Base-by-base conservation (phyloP, 2,797 vertebrate genomes). In the Lithobates sylvaticus region DNA sequence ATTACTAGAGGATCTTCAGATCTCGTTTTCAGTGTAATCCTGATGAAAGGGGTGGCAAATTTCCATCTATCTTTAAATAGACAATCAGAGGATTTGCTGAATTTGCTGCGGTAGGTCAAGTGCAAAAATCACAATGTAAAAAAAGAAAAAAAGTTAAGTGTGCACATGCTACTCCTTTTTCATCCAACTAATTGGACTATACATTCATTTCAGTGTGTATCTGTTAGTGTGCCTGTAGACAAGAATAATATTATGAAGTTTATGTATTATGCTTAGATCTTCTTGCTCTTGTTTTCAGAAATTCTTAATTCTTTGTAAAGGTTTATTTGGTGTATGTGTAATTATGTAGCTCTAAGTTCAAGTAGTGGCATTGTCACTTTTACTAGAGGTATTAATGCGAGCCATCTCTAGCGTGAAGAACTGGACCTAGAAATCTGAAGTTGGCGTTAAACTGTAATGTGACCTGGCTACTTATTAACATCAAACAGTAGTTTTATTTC, bases 101-200 rank as follows among this genome's bases (percentile, higher is more conserved):
- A 91, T 94, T 92, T 93, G 92, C 93, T 95, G 94, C 93, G 93
- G 95, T 95, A 95, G 94, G 95, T 96, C 95, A 96, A 96, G 95
- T 95, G 93, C 93, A 91, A 93, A 92, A 93, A 93, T 92, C 65
- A 80, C 54, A 54, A 69, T 74, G 21, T 76, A 47, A 29, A 27
- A 80, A 61, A 42, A 16, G 39, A 39, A 32, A 76, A 83, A 26
- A 67, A 69, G 61, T 72, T 47, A 67, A 84, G 69, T 8, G 47
- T 75, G 13, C 71, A 47, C 32, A 29, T 54, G 39, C 16, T 64
- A n/a, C 54, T 65, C 34, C 76, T 9, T 21, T 36, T 78, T 15
- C 58, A 67, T 44, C 4, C 10, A 36, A 67, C 58, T 67, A 78
- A 65, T n/a, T 39, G 21, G 10, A 26, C 58, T 64, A 39, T 58